Conservation (phyloP, 2,797 vertebrate genomes). For the Fringilla coelebs region DNA sequence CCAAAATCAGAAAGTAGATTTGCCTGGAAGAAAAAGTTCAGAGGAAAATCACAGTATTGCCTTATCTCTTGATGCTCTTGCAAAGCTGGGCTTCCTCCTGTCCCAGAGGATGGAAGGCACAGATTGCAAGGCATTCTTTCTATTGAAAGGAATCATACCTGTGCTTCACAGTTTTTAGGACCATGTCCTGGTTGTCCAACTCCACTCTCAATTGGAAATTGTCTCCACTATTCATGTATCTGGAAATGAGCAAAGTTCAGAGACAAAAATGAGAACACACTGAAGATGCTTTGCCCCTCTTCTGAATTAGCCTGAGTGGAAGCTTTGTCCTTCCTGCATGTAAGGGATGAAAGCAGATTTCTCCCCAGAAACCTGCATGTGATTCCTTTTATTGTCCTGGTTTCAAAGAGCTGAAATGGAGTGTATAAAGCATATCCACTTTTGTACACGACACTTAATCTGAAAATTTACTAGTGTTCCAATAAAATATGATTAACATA, state of each 20-base stretch:
- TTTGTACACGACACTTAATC: not conserved
- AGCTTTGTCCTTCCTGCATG: not conserved
- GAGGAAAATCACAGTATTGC: not conserved
- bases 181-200: not conserved
- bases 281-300: not conserved
- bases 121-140: rapidly evolving
- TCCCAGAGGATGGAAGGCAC: not conserved
- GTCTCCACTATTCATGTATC: not conserved
- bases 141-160: not conserved
- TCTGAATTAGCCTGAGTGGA: not conserved
- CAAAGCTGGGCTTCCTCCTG: not conserved
- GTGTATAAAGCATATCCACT: not conserved
- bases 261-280: not conserved
- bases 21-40: not conserved
- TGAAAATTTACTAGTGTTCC: not conserved
- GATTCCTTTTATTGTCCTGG: not conserved
- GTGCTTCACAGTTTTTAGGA: not conserved
- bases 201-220: not conserved
- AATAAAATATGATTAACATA: not conserved
- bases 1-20: not conserved
- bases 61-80: not conserved
- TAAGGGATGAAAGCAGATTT: not conserved
- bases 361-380: not conserved
- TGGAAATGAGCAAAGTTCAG: not conserved
- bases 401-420: not conserved